Evolutionary conservation across 2,113 vertebrate genomes (phyloP).

Genomic region (Agapornis roseicollis): DNA sequence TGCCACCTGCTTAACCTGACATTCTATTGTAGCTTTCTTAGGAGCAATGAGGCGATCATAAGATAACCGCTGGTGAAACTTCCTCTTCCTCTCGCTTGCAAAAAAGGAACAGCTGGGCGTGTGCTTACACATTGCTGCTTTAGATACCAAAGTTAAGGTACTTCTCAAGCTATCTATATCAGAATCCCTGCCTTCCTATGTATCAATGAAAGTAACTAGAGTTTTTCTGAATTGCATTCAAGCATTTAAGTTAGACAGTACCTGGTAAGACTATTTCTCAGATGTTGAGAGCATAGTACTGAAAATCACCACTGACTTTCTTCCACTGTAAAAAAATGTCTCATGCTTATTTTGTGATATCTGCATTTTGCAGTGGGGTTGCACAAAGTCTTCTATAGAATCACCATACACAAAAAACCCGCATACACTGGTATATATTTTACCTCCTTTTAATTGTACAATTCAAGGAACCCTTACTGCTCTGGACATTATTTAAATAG

Average conservation of each 20-base stretch:
- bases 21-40: neutral
- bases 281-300: rapidly evolving
- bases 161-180: neutral
- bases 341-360: neutral
- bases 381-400: neutral
- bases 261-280: neutral
- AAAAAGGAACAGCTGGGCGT: neutral
- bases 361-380: conserved; percentile 23
- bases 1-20: neutral
- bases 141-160: neutral
- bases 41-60: neutral
- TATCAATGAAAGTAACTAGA: neutral
- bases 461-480: neutral
- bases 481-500: neutral
- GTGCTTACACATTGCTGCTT: neutral
- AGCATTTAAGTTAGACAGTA: neutral
- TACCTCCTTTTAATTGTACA: neutral
- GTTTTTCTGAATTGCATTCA: neutral
- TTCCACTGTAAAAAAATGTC: neutral
- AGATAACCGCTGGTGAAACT: neutral
- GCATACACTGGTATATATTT: neutral
- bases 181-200: neutral
- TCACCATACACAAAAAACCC: neutral
- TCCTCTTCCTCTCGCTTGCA: neutral
- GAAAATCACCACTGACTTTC: neutral